Evolutionary conservation across 2,888 invertebrate species (phyloP), one percentile per base, ranked within the genome.

Genomic region (Trichogramma evanescens): DNA sequence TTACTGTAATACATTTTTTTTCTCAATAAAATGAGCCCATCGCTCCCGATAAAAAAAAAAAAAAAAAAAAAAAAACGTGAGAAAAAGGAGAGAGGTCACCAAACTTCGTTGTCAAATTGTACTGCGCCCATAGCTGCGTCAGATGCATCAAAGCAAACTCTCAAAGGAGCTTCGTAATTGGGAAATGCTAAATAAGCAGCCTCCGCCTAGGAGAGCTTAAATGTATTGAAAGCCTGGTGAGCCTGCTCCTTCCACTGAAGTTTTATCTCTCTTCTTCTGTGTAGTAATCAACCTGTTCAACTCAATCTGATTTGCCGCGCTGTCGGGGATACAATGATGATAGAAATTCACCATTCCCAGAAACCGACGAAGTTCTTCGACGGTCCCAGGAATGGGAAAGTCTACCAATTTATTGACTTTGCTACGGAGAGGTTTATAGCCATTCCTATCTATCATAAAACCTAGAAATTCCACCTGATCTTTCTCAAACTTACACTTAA

Each of bases 281-380:
- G 63, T 53, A 63, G 67, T 9, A 54, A 5, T 63, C 62, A 6
- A 51, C 58, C 51, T 69, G 68, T 6, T 46, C 56, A 45, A 52
- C 44, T 6, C 66, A 62, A n/a, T 65, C 67, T 38, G 65, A 50
- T 54, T 39, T 7, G 0, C 58, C 13, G 46, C 48, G 38, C 5
- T 58, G 41, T 4, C 55, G 58, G 38, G 58, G 2, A 26, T 26
- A 3, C 26, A 26, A 26, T 26, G 26, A 2, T 26, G 26, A 2
- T 26, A 26, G 26, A 62, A 43, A 58, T 62, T 58, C 2, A 62
- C 43, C 6, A 48, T 44, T 8, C 62, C 62, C 4, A 62, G 45
- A 41, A 59, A 62, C 42, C 56, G 54, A 2, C 66, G 8, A 58
- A 49, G 60, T 53, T 65, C 26, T 26, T 26, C 26, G 26, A 26